These are phyloP conservation scores for Cyclophora punctaria DNA, from an alignment of 2,888 invertebrate species.

Conservation along the genomic window DNA sequence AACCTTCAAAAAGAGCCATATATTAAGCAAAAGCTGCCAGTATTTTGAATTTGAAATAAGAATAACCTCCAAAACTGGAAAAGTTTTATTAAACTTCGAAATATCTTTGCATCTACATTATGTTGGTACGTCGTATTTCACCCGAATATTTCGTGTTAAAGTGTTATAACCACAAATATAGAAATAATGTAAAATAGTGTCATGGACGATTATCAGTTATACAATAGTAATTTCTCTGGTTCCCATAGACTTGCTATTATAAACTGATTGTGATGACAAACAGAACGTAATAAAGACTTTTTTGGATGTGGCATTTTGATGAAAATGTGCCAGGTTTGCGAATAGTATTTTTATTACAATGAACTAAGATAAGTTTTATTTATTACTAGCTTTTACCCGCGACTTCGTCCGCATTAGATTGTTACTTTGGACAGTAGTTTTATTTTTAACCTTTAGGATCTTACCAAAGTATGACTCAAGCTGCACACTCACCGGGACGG, in stretches of 20 bases:
- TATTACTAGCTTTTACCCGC: too few species aligned
- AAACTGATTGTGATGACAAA: constrained; percentile 44
- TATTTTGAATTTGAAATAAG: not conserved
- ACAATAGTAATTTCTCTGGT: constrained; percentile 43
- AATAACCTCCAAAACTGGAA: not conserved
- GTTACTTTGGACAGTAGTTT: too few species aligned
- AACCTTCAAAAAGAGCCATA: too few species aligned
- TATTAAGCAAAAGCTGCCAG: not conserved
- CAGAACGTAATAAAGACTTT: constrained; percentile 2
- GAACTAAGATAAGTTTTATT: too few species aligned
- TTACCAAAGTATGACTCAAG: too few species aligned
- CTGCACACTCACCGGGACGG: too few species aligned
- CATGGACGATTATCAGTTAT: constrained; percentile 59
- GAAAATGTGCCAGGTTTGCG: too few species aligned
- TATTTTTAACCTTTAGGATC: too few species aligned
- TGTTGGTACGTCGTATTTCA: not conserved
- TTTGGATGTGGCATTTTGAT: constrained; percentile 1
- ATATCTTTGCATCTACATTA: not conserved
- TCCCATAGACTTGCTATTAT: constrained; percentile 57
- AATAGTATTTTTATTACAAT: too few species aligned
- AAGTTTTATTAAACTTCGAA: not conserved
- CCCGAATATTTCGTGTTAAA: constrained; percentile 20
- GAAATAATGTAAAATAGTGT: constrained; percentile 50
- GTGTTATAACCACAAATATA: constrained; percentile 26
- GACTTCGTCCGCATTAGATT: too few species aligned